Conservation (phyloP, 2,113 vertebrate species). For the Procavia capensis region DNA sequence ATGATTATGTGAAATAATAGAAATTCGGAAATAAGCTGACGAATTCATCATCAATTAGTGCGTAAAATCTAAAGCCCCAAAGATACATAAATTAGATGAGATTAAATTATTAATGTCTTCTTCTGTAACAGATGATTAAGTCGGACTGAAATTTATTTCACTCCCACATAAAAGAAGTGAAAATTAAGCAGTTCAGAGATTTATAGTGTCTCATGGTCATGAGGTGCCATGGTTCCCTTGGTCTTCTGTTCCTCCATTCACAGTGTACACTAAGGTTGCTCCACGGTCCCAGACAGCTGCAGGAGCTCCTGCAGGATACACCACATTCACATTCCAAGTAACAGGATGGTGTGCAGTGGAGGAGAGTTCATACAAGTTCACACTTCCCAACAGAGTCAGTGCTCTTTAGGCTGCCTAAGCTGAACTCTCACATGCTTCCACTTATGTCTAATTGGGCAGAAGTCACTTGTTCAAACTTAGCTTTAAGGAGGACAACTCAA, state of each 20-base stretch:
- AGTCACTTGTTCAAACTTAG: not conserved
- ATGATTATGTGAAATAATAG: not conserved
- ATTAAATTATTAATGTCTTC: constrained; percentile 40
- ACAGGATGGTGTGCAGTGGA: not conserved
- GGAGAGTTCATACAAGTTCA: rapidly evolving
- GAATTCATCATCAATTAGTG: not conserved
- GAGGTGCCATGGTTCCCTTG: rapidly evolving
- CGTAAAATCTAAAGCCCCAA: not conserved
- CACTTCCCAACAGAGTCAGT: not conserved
- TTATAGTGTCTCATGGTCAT: not conserved
- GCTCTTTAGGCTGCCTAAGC: not conserved
- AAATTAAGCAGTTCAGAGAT: not conserved
- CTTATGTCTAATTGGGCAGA: not conserved
- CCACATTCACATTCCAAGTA: not conserved
- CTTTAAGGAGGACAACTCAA: not conserved
- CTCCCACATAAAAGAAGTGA: not conserved
- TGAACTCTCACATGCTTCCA: not conserved
- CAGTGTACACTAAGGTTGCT: not conserved
- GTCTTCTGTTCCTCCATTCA: not conserved
- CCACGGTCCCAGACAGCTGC: too few relatives aligned
- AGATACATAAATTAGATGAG: not conserved
- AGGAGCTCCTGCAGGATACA: not conserved
- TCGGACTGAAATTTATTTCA: not conserved
- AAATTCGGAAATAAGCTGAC: not conserved
- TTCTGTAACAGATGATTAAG: not conserved